Evolutionary conservation across 2,797 vertebrate genomes (phyloP).

Genomic region (Myotis daubentonii): DNA sequence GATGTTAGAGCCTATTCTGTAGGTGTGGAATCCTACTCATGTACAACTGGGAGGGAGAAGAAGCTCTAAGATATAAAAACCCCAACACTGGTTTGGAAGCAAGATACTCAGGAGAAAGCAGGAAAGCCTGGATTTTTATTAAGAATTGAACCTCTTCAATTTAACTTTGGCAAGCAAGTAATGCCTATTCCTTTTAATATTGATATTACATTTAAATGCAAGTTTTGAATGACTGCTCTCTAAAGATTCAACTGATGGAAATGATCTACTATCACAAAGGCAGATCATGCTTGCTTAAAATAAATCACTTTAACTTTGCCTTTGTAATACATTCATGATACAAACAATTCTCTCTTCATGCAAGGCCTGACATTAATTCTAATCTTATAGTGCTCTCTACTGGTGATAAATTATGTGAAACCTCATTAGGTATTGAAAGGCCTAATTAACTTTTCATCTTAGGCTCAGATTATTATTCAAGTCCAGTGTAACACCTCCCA

Average conservation of each 20-base stretch:
- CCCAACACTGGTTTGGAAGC: constrained; percentile 22
- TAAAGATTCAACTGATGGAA: constrained; percentile 69
- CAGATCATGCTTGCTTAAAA: constrained; percentile 69
- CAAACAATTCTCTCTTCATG: constrained; percentile 68
- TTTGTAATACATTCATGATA: constrained; percentile 63
- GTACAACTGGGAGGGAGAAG: not conserved
- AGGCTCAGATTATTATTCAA: not conserved
- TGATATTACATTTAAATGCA: constrained; percentile 63
- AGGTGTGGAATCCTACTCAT: not conserved
- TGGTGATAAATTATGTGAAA: constrained; percentile 84
- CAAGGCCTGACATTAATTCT: constrained; percentile 79
- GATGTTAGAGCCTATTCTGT: not conserved
- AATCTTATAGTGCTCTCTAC: constrained; percentile 87
- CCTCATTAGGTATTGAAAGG: constrained; percentile 72
- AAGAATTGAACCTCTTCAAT: constrained; percentile 28
- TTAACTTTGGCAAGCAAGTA: constrained; percentile 45
- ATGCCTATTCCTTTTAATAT: constrained; percentile 67
- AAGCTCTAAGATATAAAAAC: not conserved
- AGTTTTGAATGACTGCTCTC: constrained; percentile 70
- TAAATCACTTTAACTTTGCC: constrained; percentile 74
- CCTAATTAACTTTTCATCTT: constrained; percentile 60
- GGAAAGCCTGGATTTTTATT: constrained; percentile 12
- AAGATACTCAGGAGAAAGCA: constrained; percentile 25
- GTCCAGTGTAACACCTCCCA: not conserved
- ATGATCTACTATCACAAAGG: constrained; percentile 75